Percentiles rank a stretch among this genome's conserved stretches.
Conservation (phyloP, 2,113 vertebrate genomes). For the Podiceps cristatus region DNA sequence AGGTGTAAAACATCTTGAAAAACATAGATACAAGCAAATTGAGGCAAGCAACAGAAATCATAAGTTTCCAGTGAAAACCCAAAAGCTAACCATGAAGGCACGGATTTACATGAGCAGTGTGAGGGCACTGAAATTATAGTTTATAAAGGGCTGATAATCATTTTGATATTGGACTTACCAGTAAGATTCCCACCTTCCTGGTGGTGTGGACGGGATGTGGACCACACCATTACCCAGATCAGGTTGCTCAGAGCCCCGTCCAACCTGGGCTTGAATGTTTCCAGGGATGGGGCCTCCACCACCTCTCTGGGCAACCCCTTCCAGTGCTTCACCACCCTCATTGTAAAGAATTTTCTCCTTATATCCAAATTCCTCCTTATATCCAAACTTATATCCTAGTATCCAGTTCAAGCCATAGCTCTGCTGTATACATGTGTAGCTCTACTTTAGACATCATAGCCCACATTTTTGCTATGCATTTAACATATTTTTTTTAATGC, state of each 20-base stretch:
- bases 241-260: too few species aligned
- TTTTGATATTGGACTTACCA: not conserved
- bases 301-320: too few species aligned
- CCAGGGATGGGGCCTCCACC: too few species aligned
- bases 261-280: too few species aligned
- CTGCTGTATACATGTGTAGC: not conserved
- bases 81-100: not conserved
- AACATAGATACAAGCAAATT: not conserved
- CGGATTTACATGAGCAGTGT: fast-evolving
- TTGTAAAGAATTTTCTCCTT: too few species aligned
- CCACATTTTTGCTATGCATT: not conserved
- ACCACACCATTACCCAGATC: too few species aligned
- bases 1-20: not conserved
- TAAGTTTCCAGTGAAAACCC: not conserved
- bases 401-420: not conserved
- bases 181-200: not conserved
- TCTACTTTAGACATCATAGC: not conserved
- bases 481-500: not conserved
- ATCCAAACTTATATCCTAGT: too few species aligned
- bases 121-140: not conserved
- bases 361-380: too few species aligned
- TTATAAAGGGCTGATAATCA: not conserved
- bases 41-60: not conserved
- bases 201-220: too few species aligned
- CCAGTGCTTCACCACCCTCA: too few species aligned